These are phyloP conservation scores for Pantherophis alleghaniensis DNA, from an alignment of 2,797 vertebrate genomes.

Conservation along the genomic window DNA sequence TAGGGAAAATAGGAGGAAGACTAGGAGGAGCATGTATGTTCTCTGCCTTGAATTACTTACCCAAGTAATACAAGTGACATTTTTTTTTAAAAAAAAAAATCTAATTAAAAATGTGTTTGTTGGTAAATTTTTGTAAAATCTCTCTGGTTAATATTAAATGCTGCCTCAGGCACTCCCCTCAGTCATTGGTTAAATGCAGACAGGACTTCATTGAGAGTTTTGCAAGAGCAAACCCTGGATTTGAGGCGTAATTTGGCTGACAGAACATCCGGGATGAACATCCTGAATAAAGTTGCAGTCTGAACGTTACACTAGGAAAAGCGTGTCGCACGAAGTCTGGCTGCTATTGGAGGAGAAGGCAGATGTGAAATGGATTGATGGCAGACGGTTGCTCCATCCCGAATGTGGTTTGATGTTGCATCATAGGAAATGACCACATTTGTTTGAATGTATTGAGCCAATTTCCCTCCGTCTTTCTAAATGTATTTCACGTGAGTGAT, in stretches of 20 bases:
- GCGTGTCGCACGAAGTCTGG: background rate
- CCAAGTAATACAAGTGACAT: background rate
- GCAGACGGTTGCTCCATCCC: background rate
- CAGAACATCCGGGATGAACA: background rate
- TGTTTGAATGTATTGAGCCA: background rate
- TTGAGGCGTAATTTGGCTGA: background rate
- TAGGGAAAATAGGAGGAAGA: background rate
- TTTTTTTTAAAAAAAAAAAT: background rate
- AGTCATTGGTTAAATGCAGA: background rate
- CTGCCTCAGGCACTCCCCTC: background rate
- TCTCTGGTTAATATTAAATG: background rate
- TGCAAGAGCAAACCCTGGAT: background rate
- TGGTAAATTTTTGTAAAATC: background rate
- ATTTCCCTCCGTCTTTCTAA: background rate
- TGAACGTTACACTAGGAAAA: background rate
- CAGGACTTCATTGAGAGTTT: background rate
- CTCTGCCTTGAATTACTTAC: background rate
- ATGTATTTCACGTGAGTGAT: background rate
- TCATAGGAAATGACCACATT: conserved; percentile 21
- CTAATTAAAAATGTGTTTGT: background rate
- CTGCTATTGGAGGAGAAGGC: background rate
- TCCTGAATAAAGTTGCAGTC: background rate
- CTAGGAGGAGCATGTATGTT: background rate
- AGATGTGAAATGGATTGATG: background rate
- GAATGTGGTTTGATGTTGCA: background rate